Conservation (phyloP, 2,113 vertebrate species). For the Sphyrna mokarran region DNA sequence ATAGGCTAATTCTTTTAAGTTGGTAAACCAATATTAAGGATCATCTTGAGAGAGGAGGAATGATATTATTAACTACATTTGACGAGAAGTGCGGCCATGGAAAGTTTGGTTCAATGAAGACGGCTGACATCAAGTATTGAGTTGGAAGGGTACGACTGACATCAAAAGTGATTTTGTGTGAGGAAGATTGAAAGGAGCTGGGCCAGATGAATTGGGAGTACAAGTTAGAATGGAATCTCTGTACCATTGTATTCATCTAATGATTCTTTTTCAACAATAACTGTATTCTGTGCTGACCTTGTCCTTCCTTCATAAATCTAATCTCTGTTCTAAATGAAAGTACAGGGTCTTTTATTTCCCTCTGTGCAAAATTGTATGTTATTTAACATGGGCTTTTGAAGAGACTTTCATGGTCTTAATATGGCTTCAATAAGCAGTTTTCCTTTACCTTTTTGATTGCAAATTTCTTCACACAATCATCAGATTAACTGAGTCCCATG, state of each 20-base stretch:
- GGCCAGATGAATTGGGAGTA: not conserved
- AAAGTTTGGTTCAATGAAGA: not conserved
- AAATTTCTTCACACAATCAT: not conserved
- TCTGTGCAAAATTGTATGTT: not conserved
- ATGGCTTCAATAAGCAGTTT: not conserved
- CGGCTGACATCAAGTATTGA: not conserved
- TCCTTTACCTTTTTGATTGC: not conserved
- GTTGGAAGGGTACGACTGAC: not conserved
- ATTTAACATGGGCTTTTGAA: not conserved
- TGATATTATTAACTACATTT: not conserved
- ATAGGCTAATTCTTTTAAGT: not conserved
- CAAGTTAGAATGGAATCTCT: not conserved
- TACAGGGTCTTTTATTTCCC: not conserved
- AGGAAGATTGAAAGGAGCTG: not conserved
- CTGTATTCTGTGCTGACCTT: not conserved
- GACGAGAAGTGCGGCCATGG: not conserved
- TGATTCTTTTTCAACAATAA: not conserved
- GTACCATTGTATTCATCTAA: not conserved
- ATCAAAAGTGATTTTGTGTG: not conserved
- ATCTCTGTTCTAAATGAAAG: not conserved
- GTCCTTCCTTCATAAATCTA: not conserved
- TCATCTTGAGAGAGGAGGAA: not conserved
- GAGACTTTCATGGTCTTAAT: not conserved
- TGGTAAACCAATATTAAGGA: not conserved
- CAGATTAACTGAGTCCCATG: too few species aligned